Conservation (phyloP, 2,797 vertebrate genomes). For the Alfaro cultratus region DNA sequence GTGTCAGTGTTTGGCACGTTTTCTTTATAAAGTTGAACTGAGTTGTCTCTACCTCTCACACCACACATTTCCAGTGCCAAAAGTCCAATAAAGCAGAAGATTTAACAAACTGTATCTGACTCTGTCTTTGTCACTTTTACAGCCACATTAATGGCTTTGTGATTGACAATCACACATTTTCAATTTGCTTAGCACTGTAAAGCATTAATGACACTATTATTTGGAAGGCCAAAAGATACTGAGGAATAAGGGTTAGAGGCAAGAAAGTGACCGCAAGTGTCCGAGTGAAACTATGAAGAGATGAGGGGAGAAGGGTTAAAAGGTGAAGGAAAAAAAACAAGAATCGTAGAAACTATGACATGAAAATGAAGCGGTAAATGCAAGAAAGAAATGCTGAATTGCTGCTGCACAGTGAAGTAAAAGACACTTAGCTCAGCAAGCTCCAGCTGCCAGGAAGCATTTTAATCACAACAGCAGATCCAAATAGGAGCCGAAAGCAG, state of each 20-base stretch:
- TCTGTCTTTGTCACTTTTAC: conserved; percentile 47
- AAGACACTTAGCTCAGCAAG: conserved; percentile 74
- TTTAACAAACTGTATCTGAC: conserved; percentile 52
- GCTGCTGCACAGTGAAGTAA: conserved; percentile 50
- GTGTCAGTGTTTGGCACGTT: conserved; percentile 35
- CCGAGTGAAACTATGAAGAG: conserved; percentile 29
- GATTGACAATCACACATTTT: conserved; percentile 56
- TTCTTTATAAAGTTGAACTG: conserved; percentile 52
- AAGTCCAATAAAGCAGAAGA: conserved; percentile 56
- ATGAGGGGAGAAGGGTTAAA: conserved; percentile 4
- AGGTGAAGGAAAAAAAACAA: conserved; percentile 6
- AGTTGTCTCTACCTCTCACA: conserved; percentile 24
- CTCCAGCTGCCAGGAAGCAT: conserved; percentile 72
- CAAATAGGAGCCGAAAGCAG: conserved; percentile 73
- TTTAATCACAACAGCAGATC: conserved; percentile 77
- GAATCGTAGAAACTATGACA: conserved; percentile 21
- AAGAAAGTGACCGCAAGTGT: background rate
- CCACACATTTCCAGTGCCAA: conserved; percentile 41
- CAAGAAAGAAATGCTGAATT: conserved; percentile 70
- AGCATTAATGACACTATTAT: background rate
- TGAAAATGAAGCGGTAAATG: conserved; percentile 47
- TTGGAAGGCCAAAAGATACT: background rate
- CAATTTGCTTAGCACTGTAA: background rate
- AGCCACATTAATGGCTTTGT: conserved; percentile 28
- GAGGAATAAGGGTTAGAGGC: background rate